A percentile compares a stretch with the other conserved stretches of the same genome.
These are phyloP conservation scores for Ctenomys sociabilis DNA, from an alignment of 2,113 vertebrate genomes.

Conservation along the genomic window DNA sequence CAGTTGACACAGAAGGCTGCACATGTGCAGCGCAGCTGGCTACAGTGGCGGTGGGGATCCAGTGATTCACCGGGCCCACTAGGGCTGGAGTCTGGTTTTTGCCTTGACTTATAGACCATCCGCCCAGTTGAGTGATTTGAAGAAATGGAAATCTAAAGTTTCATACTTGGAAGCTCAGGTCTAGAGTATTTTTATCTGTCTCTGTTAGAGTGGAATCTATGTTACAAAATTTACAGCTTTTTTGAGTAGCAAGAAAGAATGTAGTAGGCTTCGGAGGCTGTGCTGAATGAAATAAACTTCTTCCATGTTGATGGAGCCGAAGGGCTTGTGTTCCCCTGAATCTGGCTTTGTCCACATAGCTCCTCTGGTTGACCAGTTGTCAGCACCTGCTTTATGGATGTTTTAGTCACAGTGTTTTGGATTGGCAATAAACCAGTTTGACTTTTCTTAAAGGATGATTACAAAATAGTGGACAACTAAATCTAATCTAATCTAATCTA, in stretches of 20 bases:
- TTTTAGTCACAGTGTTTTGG: neutral
- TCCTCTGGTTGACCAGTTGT: neutral
- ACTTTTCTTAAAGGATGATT: constrained; percentile 49
- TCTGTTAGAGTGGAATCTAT: constrained; percentile 61
- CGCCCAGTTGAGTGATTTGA: neutral
- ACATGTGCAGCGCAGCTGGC: neutral
- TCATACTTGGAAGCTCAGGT: constrained; percentile 54
- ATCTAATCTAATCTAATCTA: neutral
- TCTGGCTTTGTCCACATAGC: neutral
- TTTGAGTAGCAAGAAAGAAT: constrained; percentile 84
- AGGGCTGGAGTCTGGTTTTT: neutral
- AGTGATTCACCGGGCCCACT: neutral
- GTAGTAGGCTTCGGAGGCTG: constrained; percentile 1
- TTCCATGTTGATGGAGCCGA: neutral
- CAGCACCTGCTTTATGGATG: neutral
- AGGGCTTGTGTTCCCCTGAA: neutral
- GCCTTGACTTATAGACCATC: constrained; percentile 42
- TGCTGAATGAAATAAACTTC: constrained; percentile 8
- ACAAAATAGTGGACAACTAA: neutral
- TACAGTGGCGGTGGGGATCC: constrained; percentile 19
- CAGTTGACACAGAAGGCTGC: neutral
- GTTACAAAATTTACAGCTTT: constrained; percentile 81
- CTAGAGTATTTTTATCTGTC: constrained; percentile 72
- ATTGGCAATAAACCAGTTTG: neutral
- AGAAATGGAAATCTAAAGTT: constrained; percentile 50